Evolutionary conservation across 2,888 invertebrate species (phyloP), one percentile per base, ranked within the genome.

Genomic region (Archips xylosteana): DNA sequence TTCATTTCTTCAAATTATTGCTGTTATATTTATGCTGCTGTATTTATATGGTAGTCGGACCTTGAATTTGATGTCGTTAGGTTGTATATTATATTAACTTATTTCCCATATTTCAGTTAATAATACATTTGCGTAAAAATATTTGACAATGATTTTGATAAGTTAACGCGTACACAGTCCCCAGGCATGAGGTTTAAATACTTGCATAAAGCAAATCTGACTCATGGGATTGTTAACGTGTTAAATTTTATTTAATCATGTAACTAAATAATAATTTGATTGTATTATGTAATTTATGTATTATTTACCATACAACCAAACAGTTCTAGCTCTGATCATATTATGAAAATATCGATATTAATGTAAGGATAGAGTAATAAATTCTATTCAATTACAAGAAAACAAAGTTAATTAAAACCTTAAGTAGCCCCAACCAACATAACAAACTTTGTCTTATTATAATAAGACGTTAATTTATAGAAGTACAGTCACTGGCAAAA

Each of bases 1-100:
- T 84, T 78, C 87, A 87, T 87, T 89, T 82, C 86, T 23, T 32
- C 32, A 57, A 84, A 85, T 83, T 85, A 84, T 86, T 79, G 85
- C 89, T 89, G 89, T 89, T 90, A 86, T 69, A 85, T n/a, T n/a
- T n/a, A n/a, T n/a, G n/a, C n/a, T n/a, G n/a, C n/a, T 79, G 87
- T 87, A 85, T 12, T 12, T 81, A 83, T 85, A 85, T 85, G 77
- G 15, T 39, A 34, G 13, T 62, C 62, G 8, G 15, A 62, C 10
- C 42, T 23, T 15, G 61, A 13, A 61, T 8, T 42, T 62, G 13
- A 62, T 23, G 12, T 62, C 13, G 4, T 36, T 62, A 62, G 42
- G 60, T 60, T 57, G 32, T 32, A 54, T 54, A 23, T 32, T 9
- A 57, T 10, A 57, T 32, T 57, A 32, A 54, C 3, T 15, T 4